Conservation (phyloP, 2,797 vertebrate genomes). For the Characodon lateralis region DNA sequence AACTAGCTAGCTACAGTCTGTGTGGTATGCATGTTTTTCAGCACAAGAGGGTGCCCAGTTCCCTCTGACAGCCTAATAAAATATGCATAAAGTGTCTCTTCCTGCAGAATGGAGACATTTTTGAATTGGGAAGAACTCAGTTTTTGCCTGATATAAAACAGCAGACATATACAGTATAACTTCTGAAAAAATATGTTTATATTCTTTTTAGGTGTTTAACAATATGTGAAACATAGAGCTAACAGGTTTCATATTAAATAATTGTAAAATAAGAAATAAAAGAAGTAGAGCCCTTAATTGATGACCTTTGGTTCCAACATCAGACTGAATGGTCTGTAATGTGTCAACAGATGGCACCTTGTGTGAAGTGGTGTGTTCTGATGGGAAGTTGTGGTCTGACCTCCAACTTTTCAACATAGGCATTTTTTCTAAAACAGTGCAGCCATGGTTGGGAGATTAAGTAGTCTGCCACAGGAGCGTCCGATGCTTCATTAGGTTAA, state of each 20-base stretch:
- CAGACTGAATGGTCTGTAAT: constrained; percentile 36
- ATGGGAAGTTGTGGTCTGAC: constrained; percentile 59
- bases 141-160: background rate
- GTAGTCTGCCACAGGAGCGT: constrained; percentile 67
- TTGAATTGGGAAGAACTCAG: background rate
- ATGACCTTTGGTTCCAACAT: constrained; percentile 33
- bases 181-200: background rate
- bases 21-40: constrained; percentile 2
- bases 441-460: constrained; percentile 66
- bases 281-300: constrained; percentile 16
- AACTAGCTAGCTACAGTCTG: background rate
- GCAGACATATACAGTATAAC: background rate
- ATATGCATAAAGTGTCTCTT: constrained; percentile 15
- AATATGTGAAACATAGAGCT: background rate
- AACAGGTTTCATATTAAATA: background rate
- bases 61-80: constrained; percentile 9
- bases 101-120: constrained; percentile 2
- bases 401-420: constrained; percentile 51
- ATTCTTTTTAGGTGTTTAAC: background rate
- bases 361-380: constrained; percentile 50
- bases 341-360: constrained; percentile 61
- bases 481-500: constrained; percentile 74
- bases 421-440: constrained; percentile 54
- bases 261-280: background rate
- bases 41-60: constrained; percentile 8